A percentile compares a stretch with the other conserved stretches of the same genome.
These are phyloP conservation scores for Prunella himalayana DNA, from an alignment of 2,113 vertebrate species.

Conservation along the genomic window DNA sequence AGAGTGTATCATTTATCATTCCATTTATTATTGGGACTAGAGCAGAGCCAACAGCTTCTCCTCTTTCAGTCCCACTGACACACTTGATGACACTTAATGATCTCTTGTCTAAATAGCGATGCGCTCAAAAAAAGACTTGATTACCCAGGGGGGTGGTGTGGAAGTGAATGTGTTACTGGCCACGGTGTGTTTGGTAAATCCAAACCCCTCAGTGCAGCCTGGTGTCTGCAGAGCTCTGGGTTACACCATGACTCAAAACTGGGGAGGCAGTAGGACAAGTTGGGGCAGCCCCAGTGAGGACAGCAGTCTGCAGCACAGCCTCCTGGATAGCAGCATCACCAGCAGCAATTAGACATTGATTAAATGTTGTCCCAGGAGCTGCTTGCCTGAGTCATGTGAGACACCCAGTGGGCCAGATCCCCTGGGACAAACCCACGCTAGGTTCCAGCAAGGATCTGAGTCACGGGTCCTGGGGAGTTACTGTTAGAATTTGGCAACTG, in stretches of 20 bases:
- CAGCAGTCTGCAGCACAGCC: not conserved
- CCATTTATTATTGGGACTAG: not conserved
- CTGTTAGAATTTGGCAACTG: not conserved
- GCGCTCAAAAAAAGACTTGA: not conserved
- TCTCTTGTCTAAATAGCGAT: not conserved
- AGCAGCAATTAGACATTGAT: not conserved
- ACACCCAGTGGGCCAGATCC: not conserved
- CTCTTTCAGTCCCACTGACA: not conserved
- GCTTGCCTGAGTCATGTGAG: not conserved
- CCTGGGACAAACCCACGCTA: not conserved
- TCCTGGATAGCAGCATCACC: not conserved
- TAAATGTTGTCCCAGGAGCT: not conserved
- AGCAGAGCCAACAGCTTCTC: not conserved
- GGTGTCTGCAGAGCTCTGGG: not conserved
- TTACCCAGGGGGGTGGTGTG: not conserved
- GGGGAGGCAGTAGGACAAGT: not conserved
- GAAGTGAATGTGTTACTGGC: not conserved
- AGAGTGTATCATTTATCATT: not conserved
- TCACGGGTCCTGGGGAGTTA: not conserved
- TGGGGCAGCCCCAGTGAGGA: not conserved
- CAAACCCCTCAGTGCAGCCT: not conserved
- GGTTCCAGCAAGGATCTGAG: not conserved
- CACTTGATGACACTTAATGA: not conserved
- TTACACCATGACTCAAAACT: not conserved
- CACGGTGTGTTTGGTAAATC: not conserved